Percentiles rank a stretch among this genome's conserved stretches.
These are phyloP conservation scores for Amphipoea lucens DNA, from an alignment of 2,888 invertebrate genomes.

Conservation along the genomic window DNA sequence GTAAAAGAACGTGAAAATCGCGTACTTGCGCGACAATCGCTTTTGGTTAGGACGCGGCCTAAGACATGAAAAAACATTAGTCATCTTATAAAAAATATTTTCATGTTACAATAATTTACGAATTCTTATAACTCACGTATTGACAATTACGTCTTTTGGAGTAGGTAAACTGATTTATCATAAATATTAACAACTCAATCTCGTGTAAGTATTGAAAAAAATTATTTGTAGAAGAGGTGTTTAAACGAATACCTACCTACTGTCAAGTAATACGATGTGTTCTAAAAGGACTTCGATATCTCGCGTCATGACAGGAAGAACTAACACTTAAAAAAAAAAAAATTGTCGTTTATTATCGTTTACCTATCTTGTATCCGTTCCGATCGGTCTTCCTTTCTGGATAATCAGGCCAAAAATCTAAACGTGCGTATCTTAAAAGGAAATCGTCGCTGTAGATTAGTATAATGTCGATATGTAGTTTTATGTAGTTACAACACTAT, in stretches of 20 bases:
- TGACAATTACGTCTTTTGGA: background rate
- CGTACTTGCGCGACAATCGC: too few relatives aligned
- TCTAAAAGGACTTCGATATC: background rate
- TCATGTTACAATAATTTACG: background rate
- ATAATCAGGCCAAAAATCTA: slow-evolving; percentile 37
- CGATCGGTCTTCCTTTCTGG: slow-evolving; percentile 36
- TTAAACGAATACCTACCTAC: background rate
- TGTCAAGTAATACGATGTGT: slow-evolving; percentile 14
- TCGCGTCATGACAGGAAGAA: slow-evolving; percentile 7
- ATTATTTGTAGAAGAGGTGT: background rate
- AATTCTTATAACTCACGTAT: background rate
- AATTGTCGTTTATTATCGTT: slow-evolving; percentile 18
- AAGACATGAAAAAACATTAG: background rate
- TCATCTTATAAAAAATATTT: background rate
- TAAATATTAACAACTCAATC: slow-evolving; percentile 12
- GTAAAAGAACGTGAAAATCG: background rate
- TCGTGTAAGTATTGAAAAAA: background rate
- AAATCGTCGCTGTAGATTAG: slow-evolving; percentile 37
- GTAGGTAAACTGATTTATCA: slow-evolving; percentile 10
- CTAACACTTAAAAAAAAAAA: slow-evolving; percentile 9
- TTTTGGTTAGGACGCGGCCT: background rate
- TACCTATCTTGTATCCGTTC: slow-evolving; percentile 43
- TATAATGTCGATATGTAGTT: slow-evolving; percentile 1
- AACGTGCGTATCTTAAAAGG: slow-evolving; percentile 33
- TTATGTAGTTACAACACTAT: slow-evolving; percentile 36